These are phyloP conservation scores for Xiphophorus maculatus DNA, from an alignment of 2,113 vertebrate genomes.

Conservation along the genomic window DNA sequence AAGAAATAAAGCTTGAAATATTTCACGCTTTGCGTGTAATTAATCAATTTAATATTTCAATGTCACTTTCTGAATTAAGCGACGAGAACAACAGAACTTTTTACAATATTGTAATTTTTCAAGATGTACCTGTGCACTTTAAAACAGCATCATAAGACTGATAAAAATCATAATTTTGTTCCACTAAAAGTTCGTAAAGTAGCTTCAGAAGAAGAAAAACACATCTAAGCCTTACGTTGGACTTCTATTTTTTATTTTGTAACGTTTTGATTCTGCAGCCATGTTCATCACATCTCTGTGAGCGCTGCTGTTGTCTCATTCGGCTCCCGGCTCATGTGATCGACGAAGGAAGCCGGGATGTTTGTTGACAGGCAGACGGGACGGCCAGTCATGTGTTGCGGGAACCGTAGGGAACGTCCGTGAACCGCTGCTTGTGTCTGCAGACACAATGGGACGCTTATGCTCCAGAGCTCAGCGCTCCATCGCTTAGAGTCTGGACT, in stretches of 20 bases:
- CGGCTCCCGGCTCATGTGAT: constrained; percentile 66
- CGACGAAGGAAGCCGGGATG: constrained; percentile 32
- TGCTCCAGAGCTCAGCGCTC: constrained; percentile 24
- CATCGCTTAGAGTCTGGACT: constrained; percentile 39
- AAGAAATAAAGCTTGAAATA: too few species aligned
- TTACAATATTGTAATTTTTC: too few species aligned
- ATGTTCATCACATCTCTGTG: constrained; percentile 35
- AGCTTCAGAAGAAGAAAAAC: too few species aligned
- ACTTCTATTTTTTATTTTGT: background rate
- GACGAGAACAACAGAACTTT: too few species aligned
- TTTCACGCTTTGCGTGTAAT: too few species aligned
- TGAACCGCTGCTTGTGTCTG: constrained; percentile 36
- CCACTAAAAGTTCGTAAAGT: too few species aligned
- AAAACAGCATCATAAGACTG: too few species aligned
- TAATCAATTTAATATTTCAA: too few species aligned
- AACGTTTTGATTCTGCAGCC: background rate
- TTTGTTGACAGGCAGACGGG: constrained; percentile 58
- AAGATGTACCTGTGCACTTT: too few species aligned
- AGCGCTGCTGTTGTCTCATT: constrained; percentile 29
- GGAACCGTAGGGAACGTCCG: constrained; percentile 14
- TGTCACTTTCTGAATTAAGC: too few species aligned
- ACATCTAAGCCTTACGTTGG: background rate
- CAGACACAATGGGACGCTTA: constrained; percentile 62
- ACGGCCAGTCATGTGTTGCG: constrained; percentile 51
- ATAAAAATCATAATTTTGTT: too few species aligned